These are phyloP conservation scores for Typhlomys cinereus DNA, from an alignment of 2,113 vertebrate species.

Conservation along the genomic window DNA sequence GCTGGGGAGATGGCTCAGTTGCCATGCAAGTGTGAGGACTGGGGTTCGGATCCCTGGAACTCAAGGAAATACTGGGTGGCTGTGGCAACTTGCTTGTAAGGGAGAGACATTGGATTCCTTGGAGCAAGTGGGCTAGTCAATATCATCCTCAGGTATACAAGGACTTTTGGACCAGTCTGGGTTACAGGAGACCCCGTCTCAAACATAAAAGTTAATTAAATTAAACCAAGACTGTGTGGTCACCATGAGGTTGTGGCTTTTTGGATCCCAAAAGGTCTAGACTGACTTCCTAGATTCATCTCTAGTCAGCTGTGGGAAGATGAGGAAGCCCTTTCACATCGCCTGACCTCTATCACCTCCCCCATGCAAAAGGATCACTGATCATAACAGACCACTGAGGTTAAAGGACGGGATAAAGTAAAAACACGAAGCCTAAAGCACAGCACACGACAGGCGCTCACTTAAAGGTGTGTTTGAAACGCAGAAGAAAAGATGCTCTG, in stretches of 20 bases:
- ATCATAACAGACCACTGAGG: not conserved
- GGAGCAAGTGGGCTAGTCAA: too few species aligned
- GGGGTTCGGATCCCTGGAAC: too few species aligned
- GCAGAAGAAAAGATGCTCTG: too few species aligned
- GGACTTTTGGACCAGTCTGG: not conserved
- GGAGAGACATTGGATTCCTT: too few species aligned
- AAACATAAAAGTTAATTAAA: not conserved
- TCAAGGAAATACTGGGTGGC: too few species aligned
- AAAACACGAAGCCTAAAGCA: not conserved
- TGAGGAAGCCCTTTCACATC: not conserved
- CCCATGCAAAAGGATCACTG: not conserved
- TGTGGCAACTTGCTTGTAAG: too few species aligned
- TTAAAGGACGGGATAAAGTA: too few species aligned
- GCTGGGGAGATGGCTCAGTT: not conserved
- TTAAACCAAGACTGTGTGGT: not conserved
- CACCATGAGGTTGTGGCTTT: not conserved
- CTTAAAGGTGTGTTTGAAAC: not conserved
- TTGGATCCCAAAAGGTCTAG: not conserved
- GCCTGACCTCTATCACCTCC: not conserved
- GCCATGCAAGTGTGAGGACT: too few species aligned
- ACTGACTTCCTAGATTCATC: not conserved
- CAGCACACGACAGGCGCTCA: not conserved
- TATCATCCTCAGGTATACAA: not conserved
- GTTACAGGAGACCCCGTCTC: not conserved
- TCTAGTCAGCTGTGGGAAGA: not conserved